These are phyloP conservation scores for Eublepharis macularius DNA, from an alignment of 2,113 vertebrate genomes.

Conservation along the genomic window DNA sequence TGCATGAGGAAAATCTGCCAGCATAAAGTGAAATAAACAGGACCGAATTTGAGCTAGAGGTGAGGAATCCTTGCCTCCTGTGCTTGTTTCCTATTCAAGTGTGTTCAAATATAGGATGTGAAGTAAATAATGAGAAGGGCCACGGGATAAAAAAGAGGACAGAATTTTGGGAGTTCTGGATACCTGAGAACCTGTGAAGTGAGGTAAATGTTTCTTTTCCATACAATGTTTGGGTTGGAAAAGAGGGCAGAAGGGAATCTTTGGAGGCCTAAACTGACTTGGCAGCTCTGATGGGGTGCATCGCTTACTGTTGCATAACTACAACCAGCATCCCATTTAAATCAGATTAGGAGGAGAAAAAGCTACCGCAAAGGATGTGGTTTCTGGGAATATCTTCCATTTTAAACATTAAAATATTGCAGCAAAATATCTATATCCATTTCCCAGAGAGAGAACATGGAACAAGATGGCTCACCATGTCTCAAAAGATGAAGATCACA, in stretches of 20 bases:
- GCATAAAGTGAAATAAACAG: not conserved
- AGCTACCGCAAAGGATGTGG: not conserved
- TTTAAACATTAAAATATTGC: not conserved
- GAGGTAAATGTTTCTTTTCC: too few relatives aligned
- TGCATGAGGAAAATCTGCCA: not conserved
- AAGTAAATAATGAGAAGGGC: too few relatives aligned
- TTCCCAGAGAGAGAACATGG: too few relatives aligned
- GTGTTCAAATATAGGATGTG: too few relatives aligned
- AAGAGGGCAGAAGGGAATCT: too few relatives aligned
- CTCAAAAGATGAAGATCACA: not conserved
- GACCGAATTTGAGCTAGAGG: not conserved
- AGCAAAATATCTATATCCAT: not conserved
- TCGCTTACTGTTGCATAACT: not conserved
- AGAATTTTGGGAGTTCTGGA: too few relatives aligned
- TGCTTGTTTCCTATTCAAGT: not conserved
- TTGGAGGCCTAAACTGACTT: too few relatives aligned
- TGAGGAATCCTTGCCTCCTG: not conserved
- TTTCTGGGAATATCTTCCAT: not conserved
- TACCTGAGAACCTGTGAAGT: too few relatives aligned
- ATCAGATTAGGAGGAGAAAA: not conserved
- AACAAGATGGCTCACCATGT: not conserved
- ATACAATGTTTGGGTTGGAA: too few relatives aligned
- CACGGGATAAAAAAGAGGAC: too few relatives aligned
- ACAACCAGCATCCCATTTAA: not conserved
- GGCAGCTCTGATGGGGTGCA: too few relatives aligned